These are phyloP conservation scores for Drosophila kohkoa DNA, from an alignment of 1,140 invertebrate genomes.

Conservation along the genomic window DNA sequence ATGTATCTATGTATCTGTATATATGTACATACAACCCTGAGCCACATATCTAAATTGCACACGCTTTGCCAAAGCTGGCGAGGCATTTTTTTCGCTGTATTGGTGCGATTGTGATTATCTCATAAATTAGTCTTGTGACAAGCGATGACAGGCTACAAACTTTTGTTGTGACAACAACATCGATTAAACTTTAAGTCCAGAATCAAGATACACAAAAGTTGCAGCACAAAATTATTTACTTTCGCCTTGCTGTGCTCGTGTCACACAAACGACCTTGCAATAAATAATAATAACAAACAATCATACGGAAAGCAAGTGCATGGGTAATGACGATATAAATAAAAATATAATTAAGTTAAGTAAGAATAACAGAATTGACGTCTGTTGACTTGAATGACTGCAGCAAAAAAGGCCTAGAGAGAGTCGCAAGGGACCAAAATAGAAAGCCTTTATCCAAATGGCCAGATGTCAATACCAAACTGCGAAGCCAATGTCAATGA, in stretches of 20 bases:
- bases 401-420: conserved; percentile 26
- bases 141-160: conserved; percentile 63
- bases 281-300: conserved; percentile 14
- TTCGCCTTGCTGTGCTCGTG: background rate
- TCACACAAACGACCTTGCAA: conserved; percentile 20
- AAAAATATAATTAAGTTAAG: conserved; percentile 7
- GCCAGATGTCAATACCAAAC: conserved; percentile 70
- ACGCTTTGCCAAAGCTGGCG: conserved; percentile 14
- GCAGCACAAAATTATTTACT: conserved; percentile 18
- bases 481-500: conserved; percentile 76
- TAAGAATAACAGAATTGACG: background rate
- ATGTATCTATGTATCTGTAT: conserved; percentile 6
- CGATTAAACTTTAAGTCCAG: conserved; percentile 71
- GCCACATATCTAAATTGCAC: conserved; percentile 58
- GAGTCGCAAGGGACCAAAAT: conserved; percentile 43
- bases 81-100: conserved; percentile 7
- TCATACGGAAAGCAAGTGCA: conserved; percentile 7
- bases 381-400: conserved; percentile 4
- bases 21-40: conserved; percentile 41
- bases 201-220: conserved; percentile 47
- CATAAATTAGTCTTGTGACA: conserved; percentile 84
- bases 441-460: conserved; percentile 61
- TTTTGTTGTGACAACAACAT: conserved; percentile 59
- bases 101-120: conserved; percentile 69
- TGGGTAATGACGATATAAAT: background rate